Percentiles rank a stretch among this genome's conserved stretches.
Conservation (phyloP, 2,113 vertebrate genomes). For the Sterrhoptilus dennistouni region DNA sequence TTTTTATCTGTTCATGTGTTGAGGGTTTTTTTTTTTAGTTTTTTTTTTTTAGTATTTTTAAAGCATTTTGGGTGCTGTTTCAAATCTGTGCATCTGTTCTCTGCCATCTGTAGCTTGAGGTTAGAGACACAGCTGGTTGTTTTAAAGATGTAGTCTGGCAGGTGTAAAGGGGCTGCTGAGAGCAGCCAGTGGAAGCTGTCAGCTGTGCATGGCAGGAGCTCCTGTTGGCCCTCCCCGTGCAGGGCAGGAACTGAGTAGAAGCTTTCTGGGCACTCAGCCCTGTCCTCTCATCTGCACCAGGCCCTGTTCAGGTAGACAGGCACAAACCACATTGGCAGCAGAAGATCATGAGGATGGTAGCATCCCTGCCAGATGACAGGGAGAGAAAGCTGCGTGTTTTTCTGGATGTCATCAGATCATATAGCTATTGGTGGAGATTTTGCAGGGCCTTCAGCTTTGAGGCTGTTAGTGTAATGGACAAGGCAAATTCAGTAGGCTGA, state of each 20-base stretch:
- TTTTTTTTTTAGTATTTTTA: neutral
- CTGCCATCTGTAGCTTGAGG: neutral
- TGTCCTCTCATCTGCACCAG: neutral
- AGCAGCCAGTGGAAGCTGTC: neutral
- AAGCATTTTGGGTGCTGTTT: neutral
- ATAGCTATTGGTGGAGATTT: neutral
- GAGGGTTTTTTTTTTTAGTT: no score
- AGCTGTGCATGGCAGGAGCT: rapidly evolving
- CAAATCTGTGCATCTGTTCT: neutral
- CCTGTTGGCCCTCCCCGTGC: neutral
- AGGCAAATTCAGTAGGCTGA: neutral
- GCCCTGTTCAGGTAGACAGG: neutral
- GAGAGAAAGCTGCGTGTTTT: neutral
- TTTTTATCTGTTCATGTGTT: neutral
- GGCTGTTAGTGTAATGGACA: neutral
- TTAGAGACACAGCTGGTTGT: neutral
- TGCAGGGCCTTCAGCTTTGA: neutral
- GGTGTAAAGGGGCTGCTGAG: neutral
- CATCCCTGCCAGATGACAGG: neutral
- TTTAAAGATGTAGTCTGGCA: neutral
- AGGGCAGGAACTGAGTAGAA: neutral
- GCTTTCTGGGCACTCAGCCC: neutral
- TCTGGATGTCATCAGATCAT: neutral
- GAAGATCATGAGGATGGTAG: neutral
- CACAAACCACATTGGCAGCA: neutral